A percentile compares a stretch with the other conserved stretches of the same genome.
Conservation (phyloP, 2,888 invertebrate genomes). For the Coleophora deauratella region DNA sequence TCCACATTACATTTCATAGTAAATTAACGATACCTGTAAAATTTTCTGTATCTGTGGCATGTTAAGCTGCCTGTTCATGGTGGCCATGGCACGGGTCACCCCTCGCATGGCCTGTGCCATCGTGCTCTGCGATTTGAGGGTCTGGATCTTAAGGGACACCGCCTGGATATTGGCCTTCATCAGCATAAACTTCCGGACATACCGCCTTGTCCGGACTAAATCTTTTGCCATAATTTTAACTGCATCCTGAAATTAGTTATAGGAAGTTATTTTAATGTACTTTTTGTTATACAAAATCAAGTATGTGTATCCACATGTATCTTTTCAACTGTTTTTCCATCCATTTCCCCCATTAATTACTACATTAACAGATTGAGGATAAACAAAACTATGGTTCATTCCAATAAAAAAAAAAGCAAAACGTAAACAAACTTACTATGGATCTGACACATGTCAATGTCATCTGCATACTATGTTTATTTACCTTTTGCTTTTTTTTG, state of each 20-base stretch:
- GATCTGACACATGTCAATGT: too few species aligned
- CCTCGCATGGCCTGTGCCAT: conserved; percentile 99
- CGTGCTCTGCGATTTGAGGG: conserved; percentile 97
- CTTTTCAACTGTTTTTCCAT: too few species aligned
- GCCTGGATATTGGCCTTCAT: conserved; percentile 99
- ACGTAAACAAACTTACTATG: too few species aligned
- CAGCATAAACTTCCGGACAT: conserved; percentile 98
- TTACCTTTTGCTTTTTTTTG: too few species aligned
- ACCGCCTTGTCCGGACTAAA: conserved; percentile 94
- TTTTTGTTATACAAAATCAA: too few species aligned
- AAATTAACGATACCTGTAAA: conserved; percentile 40
- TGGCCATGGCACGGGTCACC: conserved; percentile 98
- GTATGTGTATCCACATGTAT: too few species aligned
- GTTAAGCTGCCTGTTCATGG: conserved; percentile 97
- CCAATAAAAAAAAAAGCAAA: too few species aligned
- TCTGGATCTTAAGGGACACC: conserved; percentile 97
- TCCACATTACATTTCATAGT: too few species aligned
- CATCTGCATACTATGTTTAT: too few species aligned
- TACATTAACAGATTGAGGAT: too few species aligned
- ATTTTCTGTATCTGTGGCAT: conserved; percentile 99
- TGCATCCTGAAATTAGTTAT: conserved; percentile 82
- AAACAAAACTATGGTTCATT: too few species aligned
- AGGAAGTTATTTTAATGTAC: background rate
- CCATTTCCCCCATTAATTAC: too few species aligned
- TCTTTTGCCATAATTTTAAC: conserved; percentile 99